Percentiles rank a stretch among this genome's conserved stretches.
Conservation (phyloP, 1,140 invertebrate genomes). For the Catajapyx aquilonaris region DNA sequence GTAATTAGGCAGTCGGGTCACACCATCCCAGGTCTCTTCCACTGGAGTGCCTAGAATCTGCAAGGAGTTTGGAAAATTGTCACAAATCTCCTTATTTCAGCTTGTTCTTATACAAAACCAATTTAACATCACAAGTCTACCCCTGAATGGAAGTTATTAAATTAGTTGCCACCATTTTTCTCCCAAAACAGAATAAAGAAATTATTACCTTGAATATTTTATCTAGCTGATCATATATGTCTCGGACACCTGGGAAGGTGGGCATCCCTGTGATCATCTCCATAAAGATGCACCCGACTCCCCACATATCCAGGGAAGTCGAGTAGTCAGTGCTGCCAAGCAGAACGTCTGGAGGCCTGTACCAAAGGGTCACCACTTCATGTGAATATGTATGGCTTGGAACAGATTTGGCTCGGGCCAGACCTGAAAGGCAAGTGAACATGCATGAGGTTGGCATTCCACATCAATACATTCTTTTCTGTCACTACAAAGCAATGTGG, state of each 20-base stretch:
- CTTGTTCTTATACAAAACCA: no score
- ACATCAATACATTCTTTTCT: no score
- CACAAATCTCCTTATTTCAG: constrained; percentile 3
- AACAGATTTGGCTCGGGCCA: constrained; percentile 88
- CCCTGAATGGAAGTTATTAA: no score
- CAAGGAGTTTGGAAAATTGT: constrained; percentile 9
- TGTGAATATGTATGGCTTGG: constrained; percentile 93
- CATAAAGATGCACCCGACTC: constrained; percentile 93
- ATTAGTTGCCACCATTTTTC: no score
- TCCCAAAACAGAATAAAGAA: neutral
- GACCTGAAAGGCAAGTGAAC: constrained; percentile 20
- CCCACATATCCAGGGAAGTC: constrained; percentile 90
- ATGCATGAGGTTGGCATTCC: no score
- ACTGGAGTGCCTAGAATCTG: constrained; percentile 76
- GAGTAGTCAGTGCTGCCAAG: constrained; percentile 92
- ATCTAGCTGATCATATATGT: constrained; percentile 87
- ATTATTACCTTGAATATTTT: constrained; percentile 74
- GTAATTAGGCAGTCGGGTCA: constrained; percentile 65
- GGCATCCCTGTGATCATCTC: constrained; percentile 94
- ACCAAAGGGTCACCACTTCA: constrained; percentile 88
- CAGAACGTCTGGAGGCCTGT: constrained; percentile 87
- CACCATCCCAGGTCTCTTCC: constrained; percentile 75
- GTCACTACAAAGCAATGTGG: no score
- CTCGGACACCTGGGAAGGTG: constrained; percentile 84
- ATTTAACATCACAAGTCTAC: no score